phyloP scores from a whole-genome alignment of 1,140 invertebrate species.

The Contarinia nasturtii region DNA sequence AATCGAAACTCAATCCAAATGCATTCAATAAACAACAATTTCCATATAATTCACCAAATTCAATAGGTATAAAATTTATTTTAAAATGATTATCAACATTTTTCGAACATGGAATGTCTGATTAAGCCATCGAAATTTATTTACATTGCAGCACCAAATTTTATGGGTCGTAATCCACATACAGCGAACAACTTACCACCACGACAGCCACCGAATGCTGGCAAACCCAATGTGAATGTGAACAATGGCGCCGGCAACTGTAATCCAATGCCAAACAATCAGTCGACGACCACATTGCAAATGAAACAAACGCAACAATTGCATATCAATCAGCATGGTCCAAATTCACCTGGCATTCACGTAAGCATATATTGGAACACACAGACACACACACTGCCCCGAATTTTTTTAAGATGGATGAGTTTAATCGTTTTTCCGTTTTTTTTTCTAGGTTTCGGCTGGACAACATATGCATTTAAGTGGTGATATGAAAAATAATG shows the following conservation, averaged over 20 bases:
- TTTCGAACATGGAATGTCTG: no score
- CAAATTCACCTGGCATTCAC: constrained; percentile 46
- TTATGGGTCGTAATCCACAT: neutral
- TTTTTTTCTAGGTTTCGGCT: constrained; percentile 43
- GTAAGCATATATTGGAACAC: constrained; percentile 28
- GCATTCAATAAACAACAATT: constrained; percentile 34
- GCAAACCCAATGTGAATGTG: constrained; percentile 3
- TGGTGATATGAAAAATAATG: constrained; percentile 41
- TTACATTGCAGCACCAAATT: neutral
- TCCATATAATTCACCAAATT: constrained; percentile 36
- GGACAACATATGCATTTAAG: constrained; percentile 60
- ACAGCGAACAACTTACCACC: neutral
- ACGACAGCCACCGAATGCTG: neutral
- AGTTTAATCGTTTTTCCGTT: neutral
- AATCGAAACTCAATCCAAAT: neutral
- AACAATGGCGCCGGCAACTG: neutral
- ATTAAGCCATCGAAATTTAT: no score
- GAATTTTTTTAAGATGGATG: no score
- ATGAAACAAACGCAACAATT: constrained; percentile 73
- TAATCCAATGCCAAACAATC: neutral
- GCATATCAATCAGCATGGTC: constrained; percentile 55
- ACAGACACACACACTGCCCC: no score
- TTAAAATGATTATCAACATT: constrained; percentile 5
- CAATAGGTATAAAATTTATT: neutral
- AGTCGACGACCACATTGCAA: constrained; percentile 37